Evolutionary conservation across 2,113 vertebrate genomes (phyloP), one percentile per base, ranked within the genome.

Genomic region (Poicephalus gulielmi): DNA sequence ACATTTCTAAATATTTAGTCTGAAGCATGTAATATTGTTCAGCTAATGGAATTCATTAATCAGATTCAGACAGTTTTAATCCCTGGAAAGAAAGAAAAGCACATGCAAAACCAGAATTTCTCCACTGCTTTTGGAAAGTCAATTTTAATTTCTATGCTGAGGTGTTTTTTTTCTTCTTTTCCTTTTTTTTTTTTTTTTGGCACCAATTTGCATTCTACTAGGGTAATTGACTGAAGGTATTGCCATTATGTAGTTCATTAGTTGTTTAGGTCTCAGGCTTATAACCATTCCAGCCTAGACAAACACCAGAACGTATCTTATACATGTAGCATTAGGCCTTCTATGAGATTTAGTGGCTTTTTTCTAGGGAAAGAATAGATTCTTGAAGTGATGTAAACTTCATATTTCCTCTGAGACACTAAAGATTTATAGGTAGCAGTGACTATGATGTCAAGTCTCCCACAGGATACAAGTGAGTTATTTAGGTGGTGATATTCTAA

Each of bases 121-220:
- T 5, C 1, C 16, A 11, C 8, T 64, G 19, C 1, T 86, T 71
- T 76, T 86, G 18, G 8, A 2, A 52, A 50, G 13, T 6, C 1
- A 0, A n/a, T 83, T 82, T 82, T 53, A 59, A 47, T 64, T 49
- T 77, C 1, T 0, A 3, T 13, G 3, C 6, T n/a, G 2, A 12
- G 8, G 17, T n/a, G 1, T 6, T 30, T 18, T 6, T 4, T 47
- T 37, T 17, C 7, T 19, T 2, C 2, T 6, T 2, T 31, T 6
- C 14, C 11, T 12, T 17, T 16, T 47, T 11, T 7, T 18, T n/a
- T n/a, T 53, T 37, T 47, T 13, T 41, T n/a, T 37, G 63, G 6
- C 6, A 22, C 6, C 73, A 9, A 35, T 27, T 84, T 66, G 1
- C 5, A 30, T 63, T 89, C 78, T 24, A 24, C 6, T 84, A 81